These are phyloP conservation scores for Megaceryle alcyon DNA, from an alignment of 2,797 vertebrate genomes.

Conservation along the genomic window DNA sequence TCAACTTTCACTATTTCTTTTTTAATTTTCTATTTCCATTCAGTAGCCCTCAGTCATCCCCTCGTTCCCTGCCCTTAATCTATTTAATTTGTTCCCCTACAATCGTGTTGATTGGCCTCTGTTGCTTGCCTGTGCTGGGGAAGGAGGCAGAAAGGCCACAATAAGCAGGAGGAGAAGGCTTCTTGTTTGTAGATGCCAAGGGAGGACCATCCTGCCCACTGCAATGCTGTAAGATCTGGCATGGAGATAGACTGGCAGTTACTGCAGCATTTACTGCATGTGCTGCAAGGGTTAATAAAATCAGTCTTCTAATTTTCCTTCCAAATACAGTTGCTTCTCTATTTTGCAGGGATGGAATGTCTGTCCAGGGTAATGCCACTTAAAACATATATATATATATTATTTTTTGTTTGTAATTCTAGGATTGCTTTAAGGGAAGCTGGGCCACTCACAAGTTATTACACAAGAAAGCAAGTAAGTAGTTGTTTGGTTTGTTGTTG, in stretches of 20 bases:
- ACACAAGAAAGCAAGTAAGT: conserved; percentile 99
- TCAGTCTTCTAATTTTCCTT: neutral
- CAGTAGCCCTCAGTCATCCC: neutral
- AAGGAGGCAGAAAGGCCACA: neutral
- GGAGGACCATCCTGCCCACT: neutral
- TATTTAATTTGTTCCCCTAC: neutral
- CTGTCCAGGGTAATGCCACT: neutral
- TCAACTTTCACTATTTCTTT: neutral
- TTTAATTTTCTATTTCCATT: neutral
- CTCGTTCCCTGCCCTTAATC: neutral
- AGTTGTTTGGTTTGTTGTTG: neutral
- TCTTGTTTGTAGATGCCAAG: neutral
- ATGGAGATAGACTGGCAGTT: neutral
- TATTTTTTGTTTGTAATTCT: conserved; percentile 58
- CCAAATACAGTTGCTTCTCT: neutral
- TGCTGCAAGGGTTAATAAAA: neutral
- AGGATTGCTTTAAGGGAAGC: conserved; percentile 99
- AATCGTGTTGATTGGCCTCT: neutral
- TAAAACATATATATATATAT: neutral
- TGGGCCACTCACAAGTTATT: conserved; percentile 96
- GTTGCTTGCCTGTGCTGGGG: neutral
- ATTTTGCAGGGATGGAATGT: neutral
- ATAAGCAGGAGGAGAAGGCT: neutral
- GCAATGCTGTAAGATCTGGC: neutral
- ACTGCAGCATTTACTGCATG: neutral